phyloP scores from a whole-genome alignment of 2,888 invertebrate genomes.

The Eupithecia pulchellata region DNA sequence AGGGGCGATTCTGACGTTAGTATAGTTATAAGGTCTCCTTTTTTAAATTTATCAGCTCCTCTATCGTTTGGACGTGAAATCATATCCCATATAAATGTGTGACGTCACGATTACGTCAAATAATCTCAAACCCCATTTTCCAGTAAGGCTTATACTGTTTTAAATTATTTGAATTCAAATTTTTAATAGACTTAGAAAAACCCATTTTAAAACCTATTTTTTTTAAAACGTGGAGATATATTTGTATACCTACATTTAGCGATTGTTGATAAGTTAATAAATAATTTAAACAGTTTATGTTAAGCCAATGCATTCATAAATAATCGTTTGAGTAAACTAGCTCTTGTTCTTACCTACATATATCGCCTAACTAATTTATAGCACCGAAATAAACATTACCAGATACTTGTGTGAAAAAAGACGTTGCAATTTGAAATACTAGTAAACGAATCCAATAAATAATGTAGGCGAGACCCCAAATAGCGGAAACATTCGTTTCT shows the following conservation, averaged over 20 bases:
- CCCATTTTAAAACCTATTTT: no score
- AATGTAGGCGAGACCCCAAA: slow-evolving; percentile 40
- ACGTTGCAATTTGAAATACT: slow-evolving; percentile 13
- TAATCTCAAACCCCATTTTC: no score
- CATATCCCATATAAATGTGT: no score
- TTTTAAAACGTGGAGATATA: no score
- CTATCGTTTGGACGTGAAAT: no score
- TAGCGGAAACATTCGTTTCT: slow-evolving; percentile 49
- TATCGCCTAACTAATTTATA: background rate
- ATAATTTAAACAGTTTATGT: background rate
- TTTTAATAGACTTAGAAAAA: no score
- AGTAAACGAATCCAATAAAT: slow-evolving; percentile 31
- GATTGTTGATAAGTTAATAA: background rate
- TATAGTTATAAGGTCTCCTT: no score
- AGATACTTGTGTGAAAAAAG: background rate
- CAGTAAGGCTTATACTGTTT: background rate
- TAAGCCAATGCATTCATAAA: background rate
- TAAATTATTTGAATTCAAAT: background rate
- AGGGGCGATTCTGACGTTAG: no score
- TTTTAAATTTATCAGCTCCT: no score
- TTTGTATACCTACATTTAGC: no score
- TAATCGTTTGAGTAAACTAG: background rate
- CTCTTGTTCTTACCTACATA: background rate
- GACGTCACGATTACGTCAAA: no score
- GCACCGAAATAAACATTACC: background rate